A percentile compares a stretch with the other conserved stretches of the same genome.
Evolutionary conservation across 2,797 vertebrate species (phyloP).

Genomic region (Coccyzus lansbergi): DNA sequence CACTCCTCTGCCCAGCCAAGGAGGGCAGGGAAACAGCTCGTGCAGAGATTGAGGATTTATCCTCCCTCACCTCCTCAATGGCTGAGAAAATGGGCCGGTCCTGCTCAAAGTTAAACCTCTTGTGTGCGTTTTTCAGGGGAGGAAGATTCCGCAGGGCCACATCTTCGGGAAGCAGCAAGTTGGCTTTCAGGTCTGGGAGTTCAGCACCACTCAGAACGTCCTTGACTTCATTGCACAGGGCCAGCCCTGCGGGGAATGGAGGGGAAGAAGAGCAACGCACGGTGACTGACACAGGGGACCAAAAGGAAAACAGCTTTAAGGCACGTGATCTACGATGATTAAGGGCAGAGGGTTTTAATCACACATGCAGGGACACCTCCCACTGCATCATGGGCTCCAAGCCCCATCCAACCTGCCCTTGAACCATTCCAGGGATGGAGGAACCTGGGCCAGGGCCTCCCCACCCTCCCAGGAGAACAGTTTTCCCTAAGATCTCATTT

Average conservation of each 20-base stretch:
- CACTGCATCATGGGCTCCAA: too few relatives aligned
- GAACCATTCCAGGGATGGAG: too few relatives aligned
- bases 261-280: accelerated
- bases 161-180: constrained; percentile 91
- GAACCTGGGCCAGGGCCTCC: too few relatives aligned
- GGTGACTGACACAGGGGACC: not conserved
- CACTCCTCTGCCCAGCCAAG: too few relatives aligned
- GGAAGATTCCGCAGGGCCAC: constrained; percentile 90
- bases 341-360: not conserved
- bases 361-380: too few relatives aligned
- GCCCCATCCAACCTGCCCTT: too few relatives aligned
- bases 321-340: accelerated
- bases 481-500: not conserved
- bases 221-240: constrained; percentile 82
- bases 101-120: constrained; percentile 84
- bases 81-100: constrained; percentile 82
- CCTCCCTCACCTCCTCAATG: constrained; percentile 86
- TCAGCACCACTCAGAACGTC: constrained; percentile 84
- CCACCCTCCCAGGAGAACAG: too few relatives aligned
- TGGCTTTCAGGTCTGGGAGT: constrained; percentile 83
- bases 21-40: too few relatives aligned
- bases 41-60: not conserved
- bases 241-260: constrained; percentile 57
- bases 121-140: constrained; percentile 86
- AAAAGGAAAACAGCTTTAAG: not conserved